A percentile compares a stretch with the other conserved stretches of the same genome.
phyloP scores from a whole-genome alignment of 1,140 invertebrate species.

The Scaptomyza hsui region DNA sequence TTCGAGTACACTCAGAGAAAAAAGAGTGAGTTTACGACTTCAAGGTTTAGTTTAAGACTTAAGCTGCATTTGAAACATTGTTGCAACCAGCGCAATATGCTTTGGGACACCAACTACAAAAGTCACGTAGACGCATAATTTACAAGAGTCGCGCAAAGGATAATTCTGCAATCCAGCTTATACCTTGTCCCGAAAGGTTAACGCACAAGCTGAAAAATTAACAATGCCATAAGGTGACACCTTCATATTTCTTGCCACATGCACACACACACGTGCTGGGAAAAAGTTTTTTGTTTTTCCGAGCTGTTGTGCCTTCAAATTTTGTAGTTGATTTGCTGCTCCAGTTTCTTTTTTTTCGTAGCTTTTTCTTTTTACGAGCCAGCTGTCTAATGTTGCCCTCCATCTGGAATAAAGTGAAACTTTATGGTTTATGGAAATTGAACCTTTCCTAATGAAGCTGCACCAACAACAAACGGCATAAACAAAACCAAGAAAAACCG shows the following conservation, averaged over 20 bases:
- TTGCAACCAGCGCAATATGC: conserved; percentile 48
- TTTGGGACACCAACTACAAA: conserved; percentile 9
- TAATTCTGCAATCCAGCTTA: conserved; percentile 3
- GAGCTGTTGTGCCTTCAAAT: conserved; percentile 25
- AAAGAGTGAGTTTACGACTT: conserved; percentile 57
- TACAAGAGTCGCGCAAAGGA: conserved; percentile 39
- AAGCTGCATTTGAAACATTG: conserved; percentile 20
- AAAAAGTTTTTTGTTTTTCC: conserved; percentile 53
- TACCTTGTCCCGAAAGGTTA: conserved; percentile 14
- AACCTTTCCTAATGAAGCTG: conserved; percentile 74
- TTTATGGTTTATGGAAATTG: conserved; percentile 77
- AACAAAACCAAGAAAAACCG: conserved; percentile 12
- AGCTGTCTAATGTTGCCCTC: conserved; percentile 58
- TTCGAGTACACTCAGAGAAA: conserved; percentile 25
- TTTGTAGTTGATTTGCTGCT: conserved; percentile 69
- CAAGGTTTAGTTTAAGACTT: conserved; percentile 47
- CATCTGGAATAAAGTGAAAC: conserved; percentile 33
- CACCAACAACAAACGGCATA: conserved; percentile 19
- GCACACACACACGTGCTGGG: conserved; percentile 28
- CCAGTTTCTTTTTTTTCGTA: conserved; percentile 19
- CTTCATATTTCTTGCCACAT: conserved; percentile 55
- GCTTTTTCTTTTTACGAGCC: conserved; percentile 55
- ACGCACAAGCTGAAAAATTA: conserved; percentile 43
- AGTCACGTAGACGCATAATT: conserved; percentile 70
- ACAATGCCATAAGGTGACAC: conserved; percentile 59